A percentile compares a stretch with the other conserved stretches of the same genome.
phyloP scores from a whole-genome alignment of 2,113 vertebrate species.

The Setophaga petechia region DNA sequence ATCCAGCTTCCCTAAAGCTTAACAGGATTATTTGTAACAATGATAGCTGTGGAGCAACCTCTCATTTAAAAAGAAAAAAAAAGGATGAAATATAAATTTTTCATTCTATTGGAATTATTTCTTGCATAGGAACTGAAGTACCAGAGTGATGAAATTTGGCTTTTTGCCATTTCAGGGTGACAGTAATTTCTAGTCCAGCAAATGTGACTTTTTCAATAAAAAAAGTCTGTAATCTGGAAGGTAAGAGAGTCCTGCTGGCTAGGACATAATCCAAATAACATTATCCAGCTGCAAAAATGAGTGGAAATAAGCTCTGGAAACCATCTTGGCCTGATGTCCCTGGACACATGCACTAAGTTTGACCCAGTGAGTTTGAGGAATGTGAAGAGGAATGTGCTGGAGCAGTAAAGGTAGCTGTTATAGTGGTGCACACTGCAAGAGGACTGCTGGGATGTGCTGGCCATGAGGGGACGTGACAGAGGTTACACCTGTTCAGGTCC shows the following conservation, averaged over 20 bases:
- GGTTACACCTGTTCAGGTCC: background rate
- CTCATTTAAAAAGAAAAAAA: background rate
- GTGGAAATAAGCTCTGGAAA: background rate
- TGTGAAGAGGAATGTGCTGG: background rate
- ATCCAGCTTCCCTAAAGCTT: constrained; percentile 5
- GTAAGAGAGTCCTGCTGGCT: background rate
- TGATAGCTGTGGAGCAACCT: background rate
- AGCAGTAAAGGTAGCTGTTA: background rate
- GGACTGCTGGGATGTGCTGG: background rate
- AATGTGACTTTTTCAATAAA: background rate
- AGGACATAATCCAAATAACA: background rate
- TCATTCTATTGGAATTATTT: background rate
- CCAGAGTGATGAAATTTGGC: background rate
- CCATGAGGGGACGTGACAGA: background rate
- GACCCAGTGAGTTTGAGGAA: background rate
- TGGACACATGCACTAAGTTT: background rate
- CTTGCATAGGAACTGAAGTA: background rate
- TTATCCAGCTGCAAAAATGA: background rate
- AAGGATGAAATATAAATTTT: background rate
- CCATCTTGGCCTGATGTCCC: background rate
- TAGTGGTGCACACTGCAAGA: background rate
- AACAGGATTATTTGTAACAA: background rate
- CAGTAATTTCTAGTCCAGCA: background rate
- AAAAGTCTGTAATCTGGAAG: background rate
- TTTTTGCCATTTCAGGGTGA: background rate